phyloP scores from a whole-genome alignment of 2,888 invertebrate species.

The Caenorhabditis sp. region DNA sequence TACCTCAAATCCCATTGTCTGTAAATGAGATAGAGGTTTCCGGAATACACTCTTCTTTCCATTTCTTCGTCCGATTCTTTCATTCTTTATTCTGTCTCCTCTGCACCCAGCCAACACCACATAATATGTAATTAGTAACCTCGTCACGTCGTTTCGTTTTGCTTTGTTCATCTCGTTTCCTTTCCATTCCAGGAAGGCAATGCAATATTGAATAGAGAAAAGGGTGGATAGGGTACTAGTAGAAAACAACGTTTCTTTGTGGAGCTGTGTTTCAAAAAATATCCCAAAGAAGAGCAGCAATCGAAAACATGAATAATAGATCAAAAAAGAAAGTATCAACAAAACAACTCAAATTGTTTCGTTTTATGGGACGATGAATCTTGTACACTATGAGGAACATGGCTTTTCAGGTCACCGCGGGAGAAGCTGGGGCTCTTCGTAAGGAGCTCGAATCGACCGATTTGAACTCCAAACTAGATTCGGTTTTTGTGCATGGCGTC shows the following conservation, averaged over 20 bases:
- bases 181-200: conserved; percentile 6
- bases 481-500: conserved; percentile 69
- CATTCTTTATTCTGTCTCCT: conserved; percentile 9
- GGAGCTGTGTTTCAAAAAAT: conserved; percentile 19
- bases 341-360: no score
- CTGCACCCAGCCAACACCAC: conserved; percentile 13
- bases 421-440: conserved; percentile 65
- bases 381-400: no score
- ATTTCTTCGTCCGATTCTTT: conserved; percentile 19
- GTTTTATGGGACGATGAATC: no score
- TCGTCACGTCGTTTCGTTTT: conserved; percentile 45
- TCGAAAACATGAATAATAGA: conserved; percentile 34
- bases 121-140: conserved; percentile 63
- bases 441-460: conserved; percentile 66
- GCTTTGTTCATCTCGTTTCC: conserved; percentile 48
- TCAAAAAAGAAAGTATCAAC: not conserved
- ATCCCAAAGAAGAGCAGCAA: conserved; percentile 45
- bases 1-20: conserved; percentile 12
- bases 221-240: conserved; percentile 19
- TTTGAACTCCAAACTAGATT: conserved; percentile 45
- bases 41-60: conserved; percentile 23
- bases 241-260: conserved; percentile 36
- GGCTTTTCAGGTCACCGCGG: conserved; percentile 34
- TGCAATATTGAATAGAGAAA: conserved; percentile 19
- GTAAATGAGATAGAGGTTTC: conserved; percentile 46